Evolutionary conservation across 23 tunicate species (phyloP), one percentile per base, ranked within the genome.

Genomic region (Oikopleura dioica): DNA sequence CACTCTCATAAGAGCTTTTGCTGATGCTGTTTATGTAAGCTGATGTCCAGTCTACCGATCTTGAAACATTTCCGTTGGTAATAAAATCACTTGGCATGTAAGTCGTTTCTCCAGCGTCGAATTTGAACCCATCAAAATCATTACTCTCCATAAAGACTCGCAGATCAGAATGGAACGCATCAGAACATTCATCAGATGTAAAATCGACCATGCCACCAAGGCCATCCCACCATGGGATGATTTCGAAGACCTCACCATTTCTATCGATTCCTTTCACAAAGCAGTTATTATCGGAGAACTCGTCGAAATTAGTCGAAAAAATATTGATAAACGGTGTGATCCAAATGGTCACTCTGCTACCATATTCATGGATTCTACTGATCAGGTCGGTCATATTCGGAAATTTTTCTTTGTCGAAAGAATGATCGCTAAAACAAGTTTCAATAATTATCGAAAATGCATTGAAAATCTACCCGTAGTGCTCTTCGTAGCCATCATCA

Each of bases 211-310:
- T 37, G 1, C 87, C 76, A 2, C 87, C 95, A 37, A 81, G 44
- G n/a, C 95, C 95, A 37, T 83, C 81, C 95, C 95, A 87, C 95
- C 95, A 87, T 35, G 69, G 38, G 1, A 87, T 78, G 5, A 87
- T 37, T 0, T 36, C 95, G 4, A 87, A 80, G 2, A 55, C 36
- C 0, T 51, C 50, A 4, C 44, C 83, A 0, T 50, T 23, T 12
- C 26, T 37, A 26, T 50, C 37, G 9, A 38, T 59, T 78, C 78
- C 77, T 21, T 76, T 72, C 50, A 87, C 75, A 36, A 87, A 87
- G 36, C 78, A 83, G 1, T 67, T 63, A 31, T 30, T 44, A 1
- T 58, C 1, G 36, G 76, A 37, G n/a, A 55, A 87, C 26, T 38
- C 16, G 33, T 34, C 0, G 76, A 68, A 87, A 68, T 87, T 78